phyloP scores from a whole-genome alignment of 2,888 invertebrate genomes.

The Aporophyla nigra region DNA sequence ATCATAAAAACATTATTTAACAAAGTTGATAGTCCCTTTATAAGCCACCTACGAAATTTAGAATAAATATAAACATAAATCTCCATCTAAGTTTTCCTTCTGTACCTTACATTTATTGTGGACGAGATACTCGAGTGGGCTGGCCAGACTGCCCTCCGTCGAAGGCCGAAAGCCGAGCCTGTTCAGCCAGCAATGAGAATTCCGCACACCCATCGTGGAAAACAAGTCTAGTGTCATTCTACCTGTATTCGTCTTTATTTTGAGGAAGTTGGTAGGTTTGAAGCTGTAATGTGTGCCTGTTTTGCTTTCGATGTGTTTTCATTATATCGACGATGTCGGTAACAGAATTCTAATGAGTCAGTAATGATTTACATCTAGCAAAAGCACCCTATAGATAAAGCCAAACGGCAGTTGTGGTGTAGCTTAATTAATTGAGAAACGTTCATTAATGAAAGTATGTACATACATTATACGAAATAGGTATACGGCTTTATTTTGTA shows the following conservation, averaged over 20 bases:
- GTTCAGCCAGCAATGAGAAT: background rate
- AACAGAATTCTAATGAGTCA: background rate
- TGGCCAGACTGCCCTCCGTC: background rate
- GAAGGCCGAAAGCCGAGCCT: constrained; percentile 13
- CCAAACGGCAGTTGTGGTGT: no score
- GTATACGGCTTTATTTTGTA: no score
- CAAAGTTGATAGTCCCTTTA: no score
- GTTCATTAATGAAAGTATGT: no score
- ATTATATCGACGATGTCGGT: background rate
- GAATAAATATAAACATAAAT: background rate
- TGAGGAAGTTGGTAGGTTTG: constrained; percentile 1
- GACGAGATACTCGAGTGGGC: background rate
- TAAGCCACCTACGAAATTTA: no score
- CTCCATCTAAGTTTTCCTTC: constrained; percentile 9
- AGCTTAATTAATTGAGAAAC: no score
- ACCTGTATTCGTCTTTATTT: constrained; percentile 6
- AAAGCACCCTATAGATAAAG: background rate
- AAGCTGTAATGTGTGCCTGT: no score
- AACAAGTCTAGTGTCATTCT: background rate
- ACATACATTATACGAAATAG: no score
- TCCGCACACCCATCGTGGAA: background rate
- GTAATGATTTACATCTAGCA: background rate
- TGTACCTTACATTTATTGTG: background rate
- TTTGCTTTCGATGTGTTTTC: background rate
- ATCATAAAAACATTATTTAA: no score